Percentiles rank a stretch among this genome's conserved stretches.
These are phyloP conservation scores for Cantharis lateralis DNA, from an alignment of 2,888 invertebrate genomes.

Conservation along the genomic window DNA sequence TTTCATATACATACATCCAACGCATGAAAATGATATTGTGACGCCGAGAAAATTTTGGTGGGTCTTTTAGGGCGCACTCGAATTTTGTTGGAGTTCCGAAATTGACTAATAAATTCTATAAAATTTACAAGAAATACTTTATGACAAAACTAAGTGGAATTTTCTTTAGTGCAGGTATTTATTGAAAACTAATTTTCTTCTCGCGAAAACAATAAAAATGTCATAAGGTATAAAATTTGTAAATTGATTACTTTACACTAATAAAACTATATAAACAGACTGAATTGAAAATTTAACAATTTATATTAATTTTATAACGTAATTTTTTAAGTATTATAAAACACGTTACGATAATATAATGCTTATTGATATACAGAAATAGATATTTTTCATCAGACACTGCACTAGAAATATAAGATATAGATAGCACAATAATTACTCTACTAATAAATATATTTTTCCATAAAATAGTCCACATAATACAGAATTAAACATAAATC, in stretches of 20 bases:
- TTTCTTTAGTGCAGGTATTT: neutral
- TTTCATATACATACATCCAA: neutral
- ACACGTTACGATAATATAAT: neutral
- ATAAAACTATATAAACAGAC: slow-evolving; percentile 10
- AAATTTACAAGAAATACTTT: neutral
- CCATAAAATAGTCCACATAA: slow-evolving; percentile 10
- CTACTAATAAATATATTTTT: slow-evolving; percentile 26
- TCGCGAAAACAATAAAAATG: neutral
- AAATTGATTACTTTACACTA: neutral
- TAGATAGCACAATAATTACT: slow-evolving; percentile 26
- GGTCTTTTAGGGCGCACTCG: neutral
- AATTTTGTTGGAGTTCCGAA: neutral
- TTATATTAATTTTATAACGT: neutral
- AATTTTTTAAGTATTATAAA: slow-evolving; percentile 4
- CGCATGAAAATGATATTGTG: neutral
- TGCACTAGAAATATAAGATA: slow-evolving; percentile 26
- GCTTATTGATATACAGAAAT: neutral
- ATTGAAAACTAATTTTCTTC: neutral
- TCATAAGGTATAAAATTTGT: neutral
- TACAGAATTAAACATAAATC: slow-evolving; percentile 1
- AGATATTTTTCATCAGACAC: slow-evolving; percentile 22
- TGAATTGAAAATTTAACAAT: slow-evolving; percentile 7
- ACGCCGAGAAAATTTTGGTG: neutral
- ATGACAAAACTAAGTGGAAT: neutral
- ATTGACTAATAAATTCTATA: neutral